A percentile compares a stretch with the other conserved stretches of the same genome.
Evolutionary conservation across 2,113 vertebrate species (phyloP).

Genomic region (Condylura cristata): DNA sequence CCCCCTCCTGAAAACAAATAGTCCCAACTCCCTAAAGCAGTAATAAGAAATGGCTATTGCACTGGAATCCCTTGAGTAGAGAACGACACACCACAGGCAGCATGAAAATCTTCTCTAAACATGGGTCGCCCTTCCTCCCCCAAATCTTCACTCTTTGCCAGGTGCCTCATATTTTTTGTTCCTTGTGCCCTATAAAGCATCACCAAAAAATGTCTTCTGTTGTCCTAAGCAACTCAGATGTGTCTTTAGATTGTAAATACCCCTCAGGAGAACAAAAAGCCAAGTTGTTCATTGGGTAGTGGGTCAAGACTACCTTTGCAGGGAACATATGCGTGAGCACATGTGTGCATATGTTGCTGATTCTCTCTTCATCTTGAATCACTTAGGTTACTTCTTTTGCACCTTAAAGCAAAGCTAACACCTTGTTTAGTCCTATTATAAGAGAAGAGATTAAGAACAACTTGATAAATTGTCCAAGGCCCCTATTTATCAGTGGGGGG

Average conservation of each 20-base stretch:
- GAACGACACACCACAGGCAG: neutral
- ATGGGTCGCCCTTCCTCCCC: too few relatives aligned
- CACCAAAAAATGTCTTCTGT: neutral
- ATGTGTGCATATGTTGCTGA: neutral
- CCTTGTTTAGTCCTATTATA: neutral
- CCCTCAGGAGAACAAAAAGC: neutral
- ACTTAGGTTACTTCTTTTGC: neutral
- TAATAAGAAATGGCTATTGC: neutral
- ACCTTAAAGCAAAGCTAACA: neutral
- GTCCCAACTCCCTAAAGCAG: neutral
- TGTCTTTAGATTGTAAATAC: neutral
- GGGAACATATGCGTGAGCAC: too few relatives aligned
- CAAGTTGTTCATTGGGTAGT: neutral
- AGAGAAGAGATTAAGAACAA: neutral
- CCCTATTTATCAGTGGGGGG: neutral
- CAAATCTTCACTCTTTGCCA: neutral
- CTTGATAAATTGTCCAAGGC: neutral
- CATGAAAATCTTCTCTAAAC: neutral
- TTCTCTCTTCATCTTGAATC: neutral
- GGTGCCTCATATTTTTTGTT: neutral
- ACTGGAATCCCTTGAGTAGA: neutral
- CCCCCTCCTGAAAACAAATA: neutral
- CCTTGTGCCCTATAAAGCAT: neutral
- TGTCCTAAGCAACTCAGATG: neutral
- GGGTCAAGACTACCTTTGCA: neutral